Conservation (phyloP, 2,113 vertebrate genomes). For the Stigmatopora nigra region DNA sequence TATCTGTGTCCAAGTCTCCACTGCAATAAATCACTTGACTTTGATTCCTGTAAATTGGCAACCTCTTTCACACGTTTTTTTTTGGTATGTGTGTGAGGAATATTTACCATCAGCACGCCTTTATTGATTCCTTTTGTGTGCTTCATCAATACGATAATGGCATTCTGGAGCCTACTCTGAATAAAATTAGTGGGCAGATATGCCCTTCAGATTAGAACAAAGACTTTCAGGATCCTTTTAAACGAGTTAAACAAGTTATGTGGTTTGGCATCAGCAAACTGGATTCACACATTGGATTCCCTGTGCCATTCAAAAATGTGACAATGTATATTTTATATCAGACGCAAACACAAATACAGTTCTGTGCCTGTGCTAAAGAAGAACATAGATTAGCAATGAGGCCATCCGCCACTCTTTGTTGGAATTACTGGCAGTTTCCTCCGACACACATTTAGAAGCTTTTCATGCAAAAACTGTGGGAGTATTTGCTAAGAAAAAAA, state of each 20-base stretch:
- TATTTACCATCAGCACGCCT: conserved; percentile 48
- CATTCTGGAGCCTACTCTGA: conserved; percentile 18
- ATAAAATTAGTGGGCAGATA: conserved; percentile 19
- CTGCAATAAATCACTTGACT: conserved; percentile 8
- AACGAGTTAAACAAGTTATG: conserved; percentile 22
- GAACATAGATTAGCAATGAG: conserved; percentile 55
- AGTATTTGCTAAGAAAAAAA: conserved; percentile 37
- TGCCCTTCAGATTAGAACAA: conserved; percentile 33
- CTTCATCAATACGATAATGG: conserved; percentile 36
- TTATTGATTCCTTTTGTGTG: conserved; percentile 45
- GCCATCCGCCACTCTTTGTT: conserved; percentile 50
- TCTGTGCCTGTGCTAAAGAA: conserved; percentile 41
- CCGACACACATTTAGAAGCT: conserved; percentile 65
- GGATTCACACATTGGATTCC: conserved; percentile 1
- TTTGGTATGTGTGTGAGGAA: conserved; percentile 30
- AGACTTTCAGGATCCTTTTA: conserved; percentile 13
- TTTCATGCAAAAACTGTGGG: conserved; percentile 60
- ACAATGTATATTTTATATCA: conserved; percentile 20
- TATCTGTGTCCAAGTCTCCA: conserved; percentile 7
- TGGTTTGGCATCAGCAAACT: conserved; percentile 1
- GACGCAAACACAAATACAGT: conserved; percentile 39
- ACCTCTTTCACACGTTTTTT: conserved; percentile 56
- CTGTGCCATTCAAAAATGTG: conserved; percentile 9
- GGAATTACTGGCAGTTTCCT: conserved; percentile 45
- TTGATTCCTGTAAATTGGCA: conserved; percentile 38